These are phyloP conservation scores for Girardinichthys multiradiatus DNA, from an alignment of 2,113 vertebrate genomes.

Conservation along the genomic window DNA sequence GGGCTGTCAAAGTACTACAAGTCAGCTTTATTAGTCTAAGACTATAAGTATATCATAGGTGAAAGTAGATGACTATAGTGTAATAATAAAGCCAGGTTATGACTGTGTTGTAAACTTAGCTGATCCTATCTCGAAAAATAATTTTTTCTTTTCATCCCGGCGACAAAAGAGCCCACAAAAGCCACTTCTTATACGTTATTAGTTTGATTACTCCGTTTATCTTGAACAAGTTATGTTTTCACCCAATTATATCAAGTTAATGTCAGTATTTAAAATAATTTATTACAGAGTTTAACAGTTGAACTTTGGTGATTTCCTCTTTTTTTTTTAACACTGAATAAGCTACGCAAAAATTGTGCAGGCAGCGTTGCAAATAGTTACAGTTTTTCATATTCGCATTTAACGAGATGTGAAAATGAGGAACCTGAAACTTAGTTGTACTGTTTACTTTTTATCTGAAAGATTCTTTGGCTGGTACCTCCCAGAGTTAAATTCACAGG, in stretches of 20 bases:
- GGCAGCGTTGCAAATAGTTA: constrained; percentile 15
- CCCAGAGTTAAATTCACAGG: not conserved
- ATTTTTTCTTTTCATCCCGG: no score
- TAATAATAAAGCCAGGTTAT: no score
- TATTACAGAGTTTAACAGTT: constrained; percentile 33
- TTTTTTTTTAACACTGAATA: constrained; percentile 43
- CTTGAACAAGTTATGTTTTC: not conserved
- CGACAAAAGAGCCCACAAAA: no score
- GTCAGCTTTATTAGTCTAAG: no score
- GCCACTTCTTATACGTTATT: not conserved
- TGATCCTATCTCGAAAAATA: not conserved
- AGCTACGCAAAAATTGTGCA: constrained; percentile 39
- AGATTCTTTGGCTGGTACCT: not conserved
- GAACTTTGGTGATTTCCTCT: constrained; percentile 68
- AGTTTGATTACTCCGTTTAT: not conserved
- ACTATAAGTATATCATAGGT: no score
- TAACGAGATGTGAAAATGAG: constrained; percentile 24
- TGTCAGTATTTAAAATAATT: not conserved
- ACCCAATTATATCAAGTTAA: not conserved
- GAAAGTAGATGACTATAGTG: no score
- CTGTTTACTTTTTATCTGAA: constrained; percentile 1
- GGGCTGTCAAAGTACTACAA: not conserved
- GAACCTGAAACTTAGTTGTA: constrained; percentile 10
- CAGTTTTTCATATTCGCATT: constrained; percentile 5
- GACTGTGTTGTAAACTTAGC: no score